phyloP scores from a whole-genome alignment of 2,113 vertebrate species.

The Epinephelus lanceolatus region DNA sequence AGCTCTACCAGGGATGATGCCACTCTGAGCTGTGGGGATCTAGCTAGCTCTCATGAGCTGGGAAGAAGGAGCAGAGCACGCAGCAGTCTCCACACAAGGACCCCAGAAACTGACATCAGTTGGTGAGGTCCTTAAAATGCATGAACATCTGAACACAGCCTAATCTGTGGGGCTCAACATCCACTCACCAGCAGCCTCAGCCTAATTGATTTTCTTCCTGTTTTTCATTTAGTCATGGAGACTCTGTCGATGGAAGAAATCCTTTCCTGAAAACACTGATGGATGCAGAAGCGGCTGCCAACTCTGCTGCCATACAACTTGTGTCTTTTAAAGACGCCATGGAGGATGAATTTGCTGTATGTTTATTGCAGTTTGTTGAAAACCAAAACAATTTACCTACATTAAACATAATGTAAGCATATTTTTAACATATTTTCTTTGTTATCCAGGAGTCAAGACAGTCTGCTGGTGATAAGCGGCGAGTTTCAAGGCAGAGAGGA shows the following conservation, averaged over 20 bases:
- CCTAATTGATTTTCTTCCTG: neutral
- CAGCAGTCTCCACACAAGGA: conserved; percentile 28
- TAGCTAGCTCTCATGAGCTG: conserved; percentile 26
- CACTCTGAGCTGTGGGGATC: conserved; percentile 39
- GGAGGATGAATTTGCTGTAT: conserved; percentile 79
- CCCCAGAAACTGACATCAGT: conserved; percentile 41
- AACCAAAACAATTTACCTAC: neutral
- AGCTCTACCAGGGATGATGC: conserved; percentile 53
- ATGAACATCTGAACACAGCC: neutral
- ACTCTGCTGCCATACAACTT: conserved; percentile 83
- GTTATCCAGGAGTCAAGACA: conserved; percentile 75
- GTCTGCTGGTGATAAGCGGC: conserved; percentile 67
- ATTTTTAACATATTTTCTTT: conserved; percentile 5
- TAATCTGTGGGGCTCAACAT: neutral
- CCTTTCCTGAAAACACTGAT: conserved; percentile 78
- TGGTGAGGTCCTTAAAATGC: conserved; percentile 55
- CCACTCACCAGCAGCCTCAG: neutral
- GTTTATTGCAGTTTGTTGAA: conserved; percentile 39
- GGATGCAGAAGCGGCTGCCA: conserved; percentile 83
- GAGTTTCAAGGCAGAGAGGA: conserved; percentile 81
- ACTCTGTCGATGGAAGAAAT: conserved; percentile 34
- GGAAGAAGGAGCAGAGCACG: conserved; percentile 30
- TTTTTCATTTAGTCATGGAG: conserved; percentile 62
- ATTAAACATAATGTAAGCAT: neutral
- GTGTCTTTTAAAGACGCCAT: conserved; percentile 85